Base-by-base conservation (phyloP, 1,140 invertebrate species). In the Nylanderia fulva region DNA sequence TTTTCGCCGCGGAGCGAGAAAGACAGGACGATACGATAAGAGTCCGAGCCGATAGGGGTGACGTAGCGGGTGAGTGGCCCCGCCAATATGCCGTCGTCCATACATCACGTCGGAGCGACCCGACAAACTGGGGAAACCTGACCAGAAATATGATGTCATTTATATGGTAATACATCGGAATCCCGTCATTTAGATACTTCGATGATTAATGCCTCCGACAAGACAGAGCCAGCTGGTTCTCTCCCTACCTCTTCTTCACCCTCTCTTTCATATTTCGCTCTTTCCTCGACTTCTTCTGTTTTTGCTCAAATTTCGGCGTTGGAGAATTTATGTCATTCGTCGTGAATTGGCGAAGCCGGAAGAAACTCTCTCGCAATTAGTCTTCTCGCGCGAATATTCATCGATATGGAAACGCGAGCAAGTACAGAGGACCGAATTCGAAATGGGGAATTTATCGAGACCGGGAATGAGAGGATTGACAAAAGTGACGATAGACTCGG, bases 81-180 rank as follows among this genome's bases (percentile, higher is more conserved):
- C 91, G 93, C 93, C 94, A 94, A 95, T 94, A 95, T 95, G 94
- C 94, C 93, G 92, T 89, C 93, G 93, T 94, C 93, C 93, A 95
- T 95, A 95, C 92, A 95, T 95, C 94, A 95, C 91, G 88, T 92
- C 91, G 84, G 92, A 88, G 92, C 90, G 90, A 92, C 89, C 94
- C 94, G 94, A 95, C 94, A 95, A 95, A 95, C 94, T 95, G 93
- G 94, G 94, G 94, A 95, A 95, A 95, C 94, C 94, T 95, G 95
- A 96, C 95, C 95, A 96, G 95, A 96, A 96, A 96, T 96, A 96
- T 96, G 95, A 96, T 95, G 95, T 96, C 95, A 96, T 96, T 96
- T 96, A 96, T 96, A 96, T 96, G 95, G 95, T 96, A 96, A 96
- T 96, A 95, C 95, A 95, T 95, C 94, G 95, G 95, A 95, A 96